Evolutionary conservation across 1,140 invertebrate genomes (phyloP), one percentile per base, ranked within the genome.

Genomic region (Cyphomyrmex costatus): DNA sequence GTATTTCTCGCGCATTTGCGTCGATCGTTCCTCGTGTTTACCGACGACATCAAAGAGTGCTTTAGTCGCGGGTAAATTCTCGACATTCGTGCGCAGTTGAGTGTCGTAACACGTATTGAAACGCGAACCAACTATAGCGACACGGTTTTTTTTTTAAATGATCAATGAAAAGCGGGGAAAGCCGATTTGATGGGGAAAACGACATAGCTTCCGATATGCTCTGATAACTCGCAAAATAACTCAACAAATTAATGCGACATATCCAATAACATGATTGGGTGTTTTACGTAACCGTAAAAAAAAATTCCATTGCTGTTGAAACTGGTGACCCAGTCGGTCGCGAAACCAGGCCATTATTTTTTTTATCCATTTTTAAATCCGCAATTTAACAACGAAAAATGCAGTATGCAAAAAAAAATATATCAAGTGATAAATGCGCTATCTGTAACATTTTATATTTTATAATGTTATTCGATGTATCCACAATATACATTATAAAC

Each of bases 61-160:
- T 56, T 68, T 19, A 66, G 6, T 56, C 21, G 12, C 30, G 42
- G 16, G n/a, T 30, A 70, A 36, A 80, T 80, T 70, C 6, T 12
- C 30, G 65, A 2, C 16, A 58, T 56, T 60, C 16, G 66, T 6
- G 65, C 21, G 21, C 78, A 80, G 10, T 19, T 33, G 49, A 27
- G 65, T 71, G 66, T 80, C 46, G 49, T 80, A 80, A 80, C n/a
- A 7, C 16, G 49, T 24, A 80, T 51, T 80, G 65, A 80, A 80
- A 80, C 21, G 63, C 19, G 66, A 58, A 42, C 33, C 24, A 46
- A 21, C 58, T 51, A 42, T 46, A 63, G 33, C 42, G 19, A 10
- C 16, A n/a, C 8, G 5, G 6, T 14, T n/a, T 53, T 16, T 68
- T 80, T 56, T 78, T 56, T 36, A 27, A 27, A 36, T 80, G 14